Base-by-base conservation (phyloP, 2,113 vertebrate genomes). In the Turnix velox region DNA sequence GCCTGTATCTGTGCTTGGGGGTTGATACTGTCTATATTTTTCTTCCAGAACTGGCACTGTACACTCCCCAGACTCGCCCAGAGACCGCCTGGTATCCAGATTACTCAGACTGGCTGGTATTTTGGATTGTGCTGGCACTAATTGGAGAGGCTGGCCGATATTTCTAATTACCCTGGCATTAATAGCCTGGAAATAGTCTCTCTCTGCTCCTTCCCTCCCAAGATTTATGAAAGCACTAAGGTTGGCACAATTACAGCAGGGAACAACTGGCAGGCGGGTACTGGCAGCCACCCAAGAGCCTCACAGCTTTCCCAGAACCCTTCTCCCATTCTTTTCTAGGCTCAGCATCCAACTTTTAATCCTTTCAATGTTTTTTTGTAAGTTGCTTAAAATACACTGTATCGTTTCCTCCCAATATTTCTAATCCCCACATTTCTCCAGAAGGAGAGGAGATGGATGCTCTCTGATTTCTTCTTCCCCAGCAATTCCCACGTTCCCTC, bases 121-220 rank as follows among this genome's bases (percentile, higher is more conserved):
- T 96, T 96, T 42, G 59, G 87, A 90, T 68, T 84, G 84, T 87
- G 8, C 25, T 96, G 96, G 96, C 95, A 96, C 87, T 92, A 77
- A 94, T 23, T 94, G 90, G 95, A 91, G 85, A 93, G 96, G 86
- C 55, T 97, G 96, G 96, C 93, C 88, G 93, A 92, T 97, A 97
- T 97, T 97, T 97, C 93, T 92, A 97, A 96, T 83, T 97, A 96
- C 91, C 75, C 96, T 97, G 93, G 95, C 92, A 96, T 97, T 97
- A 97, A 97, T 55, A 94, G 90, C 88, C 82, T 97, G 93, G 94
- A 96, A 97, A 95, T 57, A 83, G 94, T 79, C 59, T 96, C 92
- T 96, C 92, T 96, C 92, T 2, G 7, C 95, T 95, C 87, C 83
- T 94, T 93, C 84, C 76, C 96, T 95, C 87, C 79, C 95, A 85